Conservation (phyloP, 1,140 invertebrate genomes). For the Nebria ingens region DNA sequence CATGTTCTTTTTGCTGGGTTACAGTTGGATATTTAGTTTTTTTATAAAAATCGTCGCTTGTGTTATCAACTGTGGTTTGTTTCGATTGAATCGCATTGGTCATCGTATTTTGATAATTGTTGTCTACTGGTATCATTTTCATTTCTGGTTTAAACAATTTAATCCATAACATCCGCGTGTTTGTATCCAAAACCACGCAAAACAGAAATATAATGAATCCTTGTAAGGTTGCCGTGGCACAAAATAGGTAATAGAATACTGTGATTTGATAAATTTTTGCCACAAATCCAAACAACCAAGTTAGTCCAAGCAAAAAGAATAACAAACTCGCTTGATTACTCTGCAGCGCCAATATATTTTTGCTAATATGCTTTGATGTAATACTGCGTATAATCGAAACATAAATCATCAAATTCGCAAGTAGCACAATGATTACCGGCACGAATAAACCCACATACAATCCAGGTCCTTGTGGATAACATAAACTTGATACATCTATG, state of each 20-base stretch:
- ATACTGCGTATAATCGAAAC: slow-evolving; percentile 44
- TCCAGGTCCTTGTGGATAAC: slow-evolving; percentile 45
- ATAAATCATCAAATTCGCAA: slow-evolving; percentile 44
- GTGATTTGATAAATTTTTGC: slow-evolving; percentile 37
- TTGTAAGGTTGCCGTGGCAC: slow-evolving; percentile 48
- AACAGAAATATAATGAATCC: slow-evolving; percentile 54
- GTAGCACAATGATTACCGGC: slow-evolving; percentile 42
- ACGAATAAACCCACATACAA: slow-evolving; percentile 42
- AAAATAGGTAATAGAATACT: slow-evolving; percentile 49
- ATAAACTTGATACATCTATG: slow-evolving; percentile 32
- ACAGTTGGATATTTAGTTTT: too few species aligned
- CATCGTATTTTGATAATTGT: neutral
- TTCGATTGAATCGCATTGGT: neutral
- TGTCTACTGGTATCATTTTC: neutral
- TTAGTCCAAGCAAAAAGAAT: slow-evolving; percentile 50
- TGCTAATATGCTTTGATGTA: slow-evolving; percentile 26
- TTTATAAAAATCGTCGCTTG: neutral
- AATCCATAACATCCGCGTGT: slow-evolving; percentile 42
- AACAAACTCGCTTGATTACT: slow-evolving; percentile 46
- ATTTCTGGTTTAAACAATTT: slow-evolving; percentile 17
- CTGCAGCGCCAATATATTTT: too few species aligned
- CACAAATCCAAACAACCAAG: slow-evolving; percentile 52
- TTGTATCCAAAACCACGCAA: slow-evolving; percentile 48
- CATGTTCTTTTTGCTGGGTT: too few species aligned
- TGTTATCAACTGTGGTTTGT: too few species aligned